A percentile compares a stretch with the other conserved stretches of the same genome.
Evolutionary conservation across 2,888 invertebrate genomes (phyloP).

Genomic region (Dione vanillae): DNA sequence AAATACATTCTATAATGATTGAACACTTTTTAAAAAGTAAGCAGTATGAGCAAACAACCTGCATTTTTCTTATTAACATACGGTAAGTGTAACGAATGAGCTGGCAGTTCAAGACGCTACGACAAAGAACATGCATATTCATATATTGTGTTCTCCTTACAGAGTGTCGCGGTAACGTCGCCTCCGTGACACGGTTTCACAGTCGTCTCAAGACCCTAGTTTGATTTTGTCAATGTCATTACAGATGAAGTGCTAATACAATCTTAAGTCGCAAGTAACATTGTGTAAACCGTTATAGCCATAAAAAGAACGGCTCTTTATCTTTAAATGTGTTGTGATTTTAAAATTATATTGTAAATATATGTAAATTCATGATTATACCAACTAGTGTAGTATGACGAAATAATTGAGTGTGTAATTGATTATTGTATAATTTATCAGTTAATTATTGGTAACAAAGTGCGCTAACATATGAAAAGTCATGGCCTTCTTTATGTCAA

Average conservation of each 20-base stretch:
- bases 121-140: conserved; percentile 80
- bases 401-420: background rate
- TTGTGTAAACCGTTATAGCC: background rate
- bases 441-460: background rate
- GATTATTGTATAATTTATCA: background rate
- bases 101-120: conserved; percentile 63
- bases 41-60: conserved; percentile 24
- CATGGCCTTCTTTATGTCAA: background rate
- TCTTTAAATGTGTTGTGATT: background rate
- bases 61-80: conserved; percentile 39
- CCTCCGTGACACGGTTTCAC: conserved; percentile 62
- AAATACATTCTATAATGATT: background rate
- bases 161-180: conserved; percentile 58
- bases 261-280: background rate
- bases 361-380: conserved; percentile 12
- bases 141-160: conserved; percentile 68
- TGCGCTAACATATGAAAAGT: background rate
- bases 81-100: conserved; percentile 58
- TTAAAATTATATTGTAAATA: background rate
- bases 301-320: background rate
- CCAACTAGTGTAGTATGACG: too few relatives aligned
- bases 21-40: background rate
- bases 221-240: conserved; percentile 56
- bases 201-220: conserved; percentile 60
- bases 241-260: background rate